These are phyloP conservation scores for Balaeniceps rex DNA, from an alignment of 2,113 vertebrate genomes.

Conservation along the genomic window DNA sequence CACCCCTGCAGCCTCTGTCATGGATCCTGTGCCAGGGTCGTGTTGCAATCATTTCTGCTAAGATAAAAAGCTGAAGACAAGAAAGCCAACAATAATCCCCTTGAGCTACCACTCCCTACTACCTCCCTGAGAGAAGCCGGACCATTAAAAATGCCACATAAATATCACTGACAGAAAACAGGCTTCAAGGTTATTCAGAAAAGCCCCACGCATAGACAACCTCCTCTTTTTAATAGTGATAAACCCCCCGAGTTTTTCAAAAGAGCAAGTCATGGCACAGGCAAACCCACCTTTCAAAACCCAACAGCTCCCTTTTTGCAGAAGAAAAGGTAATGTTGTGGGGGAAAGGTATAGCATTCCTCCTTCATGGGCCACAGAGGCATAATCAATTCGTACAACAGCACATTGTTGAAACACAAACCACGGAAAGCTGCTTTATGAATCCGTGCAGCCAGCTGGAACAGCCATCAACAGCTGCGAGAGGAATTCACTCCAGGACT, in stretches of 20 bases:
- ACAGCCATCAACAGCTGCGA: conserved; percentile 38
- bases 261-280: not conserved
- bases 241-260: not conserved
- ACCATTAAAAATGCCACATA: conserved; percentile 37
- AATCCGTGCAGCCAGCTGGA: conserved; percentile 43
- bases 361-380: conserved; percentile 33
- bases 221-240: not conserved
- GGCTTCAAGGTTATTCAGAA: conserved; percentile 30
- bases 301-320: not conserved
- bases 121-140: not conserved
- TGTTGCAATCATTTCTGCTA: not conserved
- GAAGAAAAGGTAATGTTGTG: not conserved
- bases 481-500: conserved; percentile 20
- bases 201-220: not conserved
- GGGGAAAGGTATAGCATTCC: not conserved
- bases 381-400: conserved; percentile 37
- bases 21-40: not conserved
- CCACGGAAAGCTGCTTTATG: conserved; percentile 35
- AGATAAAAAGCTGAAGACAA: not conserved
- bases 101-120: not conserved
- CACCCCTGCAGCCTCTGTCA: not conserved
- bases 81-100: not conserved
- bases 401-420: conserved; percentile 35
- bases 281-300: not conserved
- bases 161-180: conserved; percentile 35